Evolutionary conservation across 2,113 vertebrate genomes (phyloP), one percentile per base, ranked within the genome.

Genomic region (Psettodes erumei): DNA sequence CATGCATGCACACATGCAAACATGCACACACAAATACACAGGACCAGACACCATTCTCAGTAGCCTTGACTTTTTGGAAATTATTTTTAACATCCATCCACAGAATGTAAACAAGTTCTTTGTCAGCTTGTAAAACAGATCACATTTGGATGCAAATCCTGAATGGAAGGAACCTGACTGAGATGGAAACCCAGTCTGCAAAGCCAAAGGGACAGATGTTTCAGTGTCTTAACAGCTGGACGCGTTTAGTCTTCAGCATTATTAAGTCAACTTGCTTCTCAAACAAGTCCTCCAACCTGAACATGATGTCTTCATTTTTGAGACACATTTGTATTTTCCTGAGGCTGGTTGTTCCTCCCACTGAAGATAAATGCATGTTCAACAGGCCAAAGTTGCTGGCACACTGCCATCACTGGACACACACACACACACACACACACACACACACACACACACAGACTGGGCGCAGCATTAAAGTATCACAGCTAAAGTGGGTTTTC

Each of bases 141-240:
- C 33, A 23, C 12, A 23, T 68, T 65, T 48, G 47, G 40, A 61
- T 19, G 42, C 23, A 28, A 47, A 58, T 21, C 18, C 15, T 33
- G 4, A 15, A 25, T 12, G 25, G 9, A 55, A 19, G 59, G 38
- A 65, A 55, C 16, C 13, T 21, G 56, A 7, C 18, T 32, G 50
- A 55, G 54, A 48, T 23, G 15, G 60, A 78, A 77, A 63, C 56
- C 18, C 19, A 19, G 32, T 53, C 15, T 23, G 5, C 7, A 10
- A 35, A 55, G 30, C 76, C 58, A n/a, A 43, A 9, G 67, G 27
- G 60, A 74, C 71, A 71, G 65, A 67, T 75, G 71, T 51, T 59
- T 77, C 32, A 61, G 25, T 65, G 43, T 74, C 43, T 38, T n/a
- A 53, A 77, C 75, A 85, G 73, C 80, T 73, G 77, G 32, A 73